Conservation (phyloP, 2,113 vertebrate genomes). For the Hystrix cristata region DNA sequence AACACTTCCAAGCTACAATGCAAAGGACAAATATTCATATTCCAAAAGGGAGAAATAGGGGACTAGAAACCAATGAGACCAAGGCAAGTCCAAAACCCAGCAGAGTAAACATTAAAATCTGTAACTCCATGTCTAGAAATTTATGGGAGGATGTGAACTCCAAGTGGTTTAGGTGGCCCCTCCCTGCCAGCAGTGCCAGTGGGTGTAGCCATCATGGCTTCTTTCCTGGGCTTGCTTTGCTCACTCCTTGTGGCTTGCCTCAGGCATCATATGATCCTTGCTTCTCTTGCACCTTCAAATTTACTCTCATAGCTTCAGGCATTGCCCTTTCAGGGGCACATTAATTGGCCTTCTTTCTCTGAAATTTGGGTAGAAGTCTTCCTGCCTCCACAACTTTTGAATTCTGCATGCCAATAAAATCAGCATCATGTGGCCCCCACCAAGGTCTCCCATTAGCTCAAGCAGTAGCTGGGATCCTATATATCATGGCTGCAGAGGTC, state of each 20-base stretch:
- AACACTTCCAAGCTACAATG: background rate
- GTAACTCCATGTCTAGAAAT: background rate
- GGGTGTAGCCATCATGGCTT: background rate
- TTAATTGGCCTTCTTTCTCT: too few relatives aligned
- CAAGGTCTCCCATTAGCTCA: too few relatives aligned
- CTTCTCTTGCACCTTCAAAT: background rate
- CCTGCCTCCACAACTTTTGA: too few relatives aligned
- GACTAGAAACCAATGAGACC: background rate
- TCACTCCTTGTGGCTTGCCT: background rate
- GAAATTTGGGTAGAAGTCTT: too few relatives aligned
- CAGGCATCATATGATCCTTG: background rate
- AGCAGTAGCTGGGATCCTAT: too few relatives aligned
- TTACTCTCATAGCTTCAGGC: background rate
- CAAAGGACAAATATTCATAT: background rate
- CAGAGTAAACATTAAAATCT: background rate
- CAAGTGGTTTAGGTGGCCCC: background rate
- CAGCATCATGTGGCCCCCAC: too few relatives aligned
- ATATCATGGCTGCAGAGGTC: too few relatives aligned
- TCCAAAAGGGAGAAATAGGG: background rate
- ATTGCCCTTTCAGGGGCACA: background rate
- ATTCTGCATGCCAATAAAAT: too few relatives aligned
- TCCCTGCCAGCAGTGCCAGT: background rate
- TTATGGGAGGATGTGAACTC: background rate
- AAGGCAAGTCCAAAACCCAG: background rate
- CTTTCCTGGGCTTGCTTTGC: background rate